phyloP scores from a whole-genome alignment of 1,140 invertebrate genomes.

The Achatina immaculata region DNA sequence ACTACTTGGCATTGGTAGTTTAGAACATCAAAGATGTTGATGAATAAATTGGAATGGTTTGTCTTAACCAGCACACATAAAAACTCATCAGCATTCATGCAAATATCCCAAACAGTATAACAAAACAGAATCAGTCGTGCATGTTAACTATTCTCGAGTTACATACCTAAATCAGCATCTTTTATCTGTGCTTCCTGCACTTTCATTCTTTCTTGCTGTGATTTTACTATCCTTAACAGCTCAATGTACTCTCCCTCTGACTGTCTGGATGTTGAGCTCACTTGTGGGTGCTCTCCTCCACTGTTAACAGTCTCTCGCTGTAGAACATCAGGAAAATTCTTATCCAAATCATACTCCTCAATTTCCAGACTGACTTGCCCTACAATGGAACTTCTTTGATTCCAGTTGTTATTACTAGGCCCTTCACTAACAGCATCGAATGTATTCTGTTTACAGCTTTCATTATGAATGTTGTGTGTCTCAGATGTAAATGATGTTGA shows the following conservation, averaged over 20 bases:
- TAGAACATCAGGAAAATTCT: slow-evolving; percentile 56
- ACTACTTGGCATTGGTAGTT: too few relatives aligned
- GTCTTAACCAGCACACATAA: too few relatives aligned
- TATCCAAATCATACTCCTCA: slow-evolving; percentile 63
- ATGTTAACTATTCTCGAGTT: neutral
- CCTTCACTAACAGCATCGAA: slow-evolving; percentile 27
- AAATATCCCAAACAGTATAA: too few relatives aligned
- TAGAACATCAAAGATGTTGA: too few relatives aligned
- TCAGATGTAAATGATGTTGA: neutral
- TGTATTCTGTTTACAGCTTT: slow-evolving; percentile 2
- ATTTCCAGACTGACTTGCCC: slow-evolving; percentile 69
- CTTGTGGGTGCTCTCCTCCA: slow-evolving; percentile 45
- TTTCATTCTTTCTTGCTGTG: slow-evolving; percentile 88
- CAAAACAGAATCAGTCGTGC: too few relatives aligned
- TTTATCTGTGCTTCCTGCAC: slow-evolving; percentile 90
- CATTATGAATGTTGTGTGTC: too few relatives aligned
- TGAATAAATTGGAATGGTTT: too few relatives aligned
- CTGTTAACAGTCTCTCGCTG: slow-evolving; percentile 47
- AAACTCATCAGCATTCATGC: too few relatives aligned
- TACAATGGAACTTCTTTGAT: slow-evolving; percentile 56
- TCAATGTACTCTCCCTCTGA: slow-evolving; percentile 76
- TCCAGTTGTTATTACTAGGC: neutral
- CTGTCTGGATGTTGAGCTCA: slow-evolving; percentile 41
- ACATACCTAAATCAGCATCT: slow-evolving; percentile 74
- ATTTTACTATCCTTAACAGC: slow-evolving; percentile 87